Conservation (phyloP, 2,113 vertebrate genomes). For the Chloropsis hardwickii region DNA sequence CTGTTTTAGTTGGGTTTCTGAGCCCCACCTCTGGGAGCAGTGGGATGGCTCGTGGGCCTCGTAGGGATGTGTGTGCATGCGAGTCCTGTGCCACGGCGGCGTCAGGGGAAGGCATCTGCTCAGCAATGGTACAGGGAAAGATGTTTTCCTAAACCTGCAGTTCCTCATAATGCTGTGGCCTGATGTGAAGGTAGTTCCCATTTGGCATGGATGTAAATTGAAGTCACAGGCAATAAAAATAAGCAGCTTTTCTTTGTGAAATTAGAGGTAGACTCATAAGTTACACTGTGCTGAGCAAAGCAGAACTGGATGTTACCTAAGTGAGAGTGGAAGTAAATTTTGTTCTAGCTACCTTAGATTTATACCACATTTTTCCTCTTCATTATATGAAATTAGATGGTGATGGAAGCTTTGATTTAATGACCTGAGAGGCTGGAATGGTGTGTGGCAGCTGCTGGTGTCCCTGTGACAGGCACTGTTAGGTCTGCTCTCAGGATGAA, state of each 20-base stretch:
- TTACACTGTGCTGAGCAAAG: slow-evolving; percentile 27
- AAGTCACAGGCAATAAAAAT: slow-evolving; percentile 27
- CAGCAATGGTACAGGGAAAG: not conserved
- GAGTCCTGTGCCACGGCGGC: fast-evolving
- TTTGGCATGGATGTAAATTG: not conserved
- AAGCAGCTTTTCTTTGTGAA: slow-evolving; percentile 25
- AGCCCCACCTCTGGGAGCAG: not conserved
- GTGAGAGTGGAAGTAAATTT: not conserved
- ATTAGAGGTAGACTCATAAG: not conserved
- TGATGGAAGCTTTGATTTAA: not conserved
- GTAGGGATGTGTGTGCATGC: not conserved
- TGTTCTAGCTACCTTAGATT: slow-evolving; percentile 24
- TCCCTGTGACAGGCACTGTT: not conserved
- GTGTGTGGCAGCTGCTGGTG: not conserved
- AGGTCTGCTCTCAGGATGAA: not conserved
- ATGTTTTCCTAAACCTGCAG: not conserved
- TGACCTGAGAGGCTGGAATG: not conserved
- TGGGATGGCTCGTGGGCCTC: not conserved
- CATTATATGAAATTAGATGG: not conserved
- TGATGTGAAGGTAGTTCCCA: not conserved
- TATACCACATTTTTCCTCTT: slow-evolving; percentile 48
- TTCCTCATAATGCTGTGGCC: not conserved
- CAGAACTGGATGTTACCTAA: slow-evolving; percentile 9
- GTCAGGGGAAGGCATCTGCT: not conserved
- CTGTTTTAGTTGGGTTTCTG: not conserved